A percentile compares a stretch with the other conserved stretches of the same genome.
Evolutionary conservation across 1,140 invertebrate species (phyloP).

Genomic region (Xylocopa sonorina): DNA sequence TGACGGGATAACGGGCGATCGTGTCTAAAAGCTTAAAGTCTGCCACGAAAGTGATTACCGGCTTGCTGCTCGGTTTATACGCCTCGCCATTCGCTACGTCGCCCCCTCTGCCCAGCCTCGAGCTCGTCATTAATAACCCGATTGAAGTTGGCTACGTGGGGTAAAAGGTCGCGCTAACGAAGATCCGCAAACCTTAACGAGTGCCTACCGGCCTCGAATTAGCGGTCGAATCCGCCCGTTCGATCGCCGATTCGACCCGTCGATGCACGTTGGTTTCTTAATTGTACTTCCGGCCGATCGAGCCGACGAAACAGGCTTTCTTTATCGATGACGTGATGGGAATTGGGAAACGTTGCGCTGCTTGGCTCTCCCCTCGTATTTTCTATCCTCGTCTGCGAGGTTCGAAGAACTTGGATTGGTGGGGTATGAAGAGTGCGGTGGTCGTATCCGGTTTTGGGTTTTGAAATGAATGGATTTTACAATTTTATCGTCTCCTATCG

Average conservation of each 20-base stretch:
- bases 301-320: not conserved
- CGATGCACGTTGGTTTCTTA: constrained; percentile 4
- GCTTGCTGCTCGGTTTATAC: constrained; percentile 33
- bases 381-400: not conserved
- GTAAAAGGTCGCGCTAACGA: constrained; percentile 64
- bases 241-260: not conserved
- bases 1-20: constrained; percentile 64
- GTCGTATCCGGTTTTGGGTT: too few species aligned
- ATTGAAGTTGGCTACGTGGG: constrained; percentile 54
- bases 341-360: not conserved
- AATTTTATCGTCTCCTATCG: too few species aligned
- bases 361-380: not conserved
- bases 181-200: constrained; percentile 57
- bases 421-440: too few species aligned
- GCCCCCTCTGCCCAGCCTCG: not conserved
- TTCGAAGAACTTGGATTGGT: too few species aligned
- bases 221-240: constrained; percentile 34
- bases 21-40: constrained; percentile 67
- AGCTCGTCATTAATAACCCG: constrained; percentile 62
- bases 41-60: constrained; percentile 65
- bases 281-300: constrained; percentile 9
- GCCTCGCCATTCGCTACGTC: not conserved
- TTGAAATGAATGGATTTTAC: too few species aligned
- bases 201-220: constrained; percentile 53
- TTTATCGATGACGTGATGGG: not conserved